Evolutionary conservation across 1,140 invertebrate species (phyloP), one percentile per base, ranked within the genome.

Genomic region (Archivesica marissinica): DNA sequence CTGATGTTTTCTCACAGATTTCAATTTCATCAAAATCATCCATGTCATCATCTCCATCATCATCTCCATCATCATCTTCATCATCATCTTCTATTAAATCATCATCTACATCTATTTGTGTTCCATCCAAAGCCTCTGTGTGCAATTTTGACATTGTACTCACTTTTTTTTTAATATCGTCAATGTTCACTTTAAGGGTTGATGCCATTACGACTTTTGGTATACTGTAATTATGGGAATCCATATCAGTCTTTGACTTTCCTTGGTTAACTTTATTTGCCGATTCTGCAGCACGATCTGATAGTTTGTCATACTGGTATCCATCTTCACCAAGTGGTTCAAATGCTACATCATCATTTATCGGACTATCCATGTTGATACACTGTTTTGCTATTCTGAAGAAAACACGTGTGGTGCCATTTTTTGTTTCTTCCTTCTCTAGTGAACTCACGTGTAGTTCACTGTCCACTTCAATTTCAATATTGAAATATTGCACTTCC

Each of bases 1-100:
- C 9, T n/a, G 66, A 17, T 30, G n/a, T 23, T 52, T 75, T n/a
- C 20, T 33, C 52, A 25, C 1, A 9, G 11, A 59, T 41, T 15
- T 76, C 74, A 38, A 20, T 41, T 38, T 56, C 54, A 30, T 56
- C 74, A 56, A 59, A 39, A 76, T 76, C 74, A 76, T 76, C 74
- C 38, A 59, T 54, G 11, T 13, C 28, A 59, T 76, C 74, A 15
- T 76, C 50, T 2, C 20, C 72, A 2, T 75, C 72, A 54, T 47
- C 66, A 35, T 44, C 7, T 23, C 11, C 13, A n/a, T 44, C 41
- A 30, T 44, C 38, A 2, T 70, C 38, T 9, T 7, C 66, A n/a
- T 44, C 38, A 50, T 44, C 68, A 44, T 25, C 0, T n/a, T 44
- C n/a, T 25, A 11, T 15, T 41, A 41, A 2, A 23, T 23, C 38